Conservation (phyloP, 2,113 vertebrate species). For the Tylochromis polylepis region DNA sequence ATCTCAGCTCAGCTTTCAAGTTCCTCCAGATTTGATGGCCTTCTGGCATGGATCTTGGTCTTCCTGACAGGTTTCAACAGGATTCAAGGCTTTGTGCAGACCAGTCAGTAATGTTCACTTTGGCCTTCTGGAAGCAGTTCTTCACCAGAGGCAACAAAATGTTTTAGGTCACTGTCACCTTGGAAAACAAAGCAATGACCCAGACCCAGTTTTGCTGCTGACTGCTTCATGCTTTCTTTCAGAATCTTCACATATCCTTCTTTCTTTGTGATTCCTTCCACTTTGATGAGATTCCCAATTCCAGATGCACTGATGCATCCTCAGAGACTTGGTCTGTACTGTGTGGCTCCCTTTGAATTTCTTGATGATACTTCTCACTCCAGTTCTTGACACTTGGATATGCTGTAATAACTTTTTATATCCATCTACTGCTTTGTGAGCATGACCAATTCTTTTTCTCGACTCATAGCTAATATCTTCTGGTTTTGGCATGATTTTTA, state of each 20-base stretch:
- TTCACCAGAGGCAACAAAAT: not conserved
- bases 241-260: not conserved
- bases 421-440: not conserved
- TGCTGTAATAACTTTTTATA: not conserved
- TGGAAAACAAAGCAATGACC: not conserved
- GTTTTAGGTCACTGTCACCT: not conserved
- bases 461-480: not conserved
- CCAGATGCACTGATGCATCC: not conserved
- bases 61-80: not conserved
- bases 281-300: not conserved
- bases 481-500: not conserved
- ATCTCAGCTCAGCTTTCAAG: not conserved
- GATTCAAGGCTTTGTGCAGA: not conserved
- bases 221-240: not conserved
- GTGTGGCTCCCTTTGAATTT: not conserved
- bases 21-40: not conserved
- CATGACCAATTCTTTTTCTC: not conserved
- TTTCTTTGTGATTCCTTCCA: not conserved
- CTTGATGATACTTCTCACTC: not conserved
- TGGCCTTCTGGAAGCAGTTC: not conserved
- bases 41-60: not conserved
- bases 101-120: not conserved
- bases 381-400: not conserved
- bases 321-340: not conserved
- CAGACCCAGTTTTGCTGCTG: too few species aligned